Base-by-base conservation (phyloP, 2,797 vertebrate species). In the Luscinia luscinia region DNA sequence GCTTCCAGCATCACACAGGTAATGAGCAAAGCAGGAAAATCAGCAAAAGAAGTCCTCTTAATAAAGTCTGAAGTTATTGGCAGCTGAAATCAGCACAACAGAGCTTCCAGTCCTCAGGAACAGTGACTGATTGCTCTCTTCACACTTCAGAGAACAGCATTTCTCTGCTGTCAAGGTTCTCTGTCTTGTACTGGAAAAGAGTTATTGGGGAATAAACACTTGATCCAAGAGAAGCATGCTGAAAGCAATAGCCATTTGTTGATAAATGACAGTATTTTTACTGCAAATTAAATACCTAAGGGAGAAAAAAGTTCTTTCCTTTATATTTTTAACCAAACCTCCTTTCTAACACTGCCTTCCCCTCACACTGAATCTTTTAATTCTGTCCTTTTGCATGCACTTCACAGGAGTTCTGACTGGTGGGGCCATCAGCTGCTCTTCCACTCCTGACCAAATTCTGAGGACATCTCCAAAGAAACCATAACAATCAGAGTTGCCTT, bases 291-390 rank as follows among this genome's bases (percentile, higher is more conserved):
- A 85, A 67, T 38, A 70, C 8, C n/a, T 41, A 74, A 34, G 16
- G 14, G 10, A 5, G 2, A 1, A 2, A 1, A 11, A 7, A 18
- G 12, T 2, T 4, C 11, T 75, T 69, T 19, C 32, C 27, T 14
- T 63, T 48, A 0, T 15, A 38, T 45, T 90, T 84, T 84, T 55
- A 83, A 52, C 4, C 7, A 34, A 30, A 55, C 22, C 32, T 49
- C n/a, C 63, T 68, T 66, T 68, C 40, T 91, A 83, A 62, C 22
- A 23, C 20, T 49, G 45, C 43, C 41, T 75, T 76, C 86, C 27
- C 26, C 46, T 69, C 48, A 84, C 8, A 27, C 16, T 59, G 24
- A 45, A 72, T 62, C 36, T 36, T 79, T 73, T 36, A 46, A 6
- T 63, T 66, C 28, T 89, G 16, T 41, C 63, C 66, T 90, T 87